Evolutionary conservation across 2,113 vertebrate species (phyloP).

Genomic region (Hirundichthys speculiger): DNA sequence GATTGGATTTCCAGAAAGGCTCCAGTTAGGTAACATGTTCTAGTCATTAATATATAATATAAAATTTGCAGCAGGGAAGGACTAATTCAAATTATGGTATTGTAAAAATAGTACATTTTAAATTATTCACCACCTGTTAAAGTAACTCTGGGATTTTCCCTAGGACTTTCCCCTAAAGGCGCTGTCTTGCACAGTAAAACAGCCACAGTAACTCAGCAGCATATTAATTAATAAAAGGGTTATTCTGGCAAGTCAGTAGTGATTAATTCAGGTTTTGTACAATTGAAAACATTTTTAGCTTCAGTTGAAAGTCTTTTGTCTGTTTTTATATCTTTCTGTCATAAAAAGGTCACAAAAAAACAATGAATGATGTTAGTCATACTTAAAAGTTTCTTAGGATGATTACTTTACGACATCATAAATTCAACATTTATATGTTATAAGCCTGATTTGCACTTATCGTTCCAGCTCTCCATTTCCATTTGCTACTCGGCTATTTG

Average conservation of each 20-base stretch:
- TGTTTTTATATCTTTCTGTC: neutral
- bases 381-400: no score
- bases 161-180: conserved; percentile 43
- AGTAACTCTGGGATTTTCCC: conserved; percentile 53
- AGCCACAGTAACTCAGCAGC: conserved; percentile 19
- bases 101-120: conserved; percentile 67
- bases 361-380: neutral
- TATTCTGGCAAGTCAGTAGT: conserved; percentile 37
- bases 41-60: conserved; percentile 52
- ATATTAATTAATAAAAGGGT: conserved; percentile 47
- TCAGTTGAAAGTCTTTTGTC: conserved; percentile 6
- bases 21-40: conserved; percentile 33
- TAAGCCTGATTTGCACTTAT: no score
- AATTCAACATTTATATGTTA: neutral
- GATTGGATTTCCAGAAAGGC: conserved; percentile 49
- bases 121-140: conserved; percentile 64
- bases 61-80: conserved; percentile 42
- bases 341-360: neutral
- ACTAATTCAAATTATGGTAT: conserved; percentile 62
- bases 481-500: neutral
- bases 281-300: conserved; percentile 17
- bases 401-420: neutral
- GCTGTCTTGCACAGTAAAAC: conserved; percentile 34
- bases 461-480: no score
- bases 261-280: conserved; percentile 32